These are phyloP conservation scores for Clostera curtula DNA, from an alignment of 2,888 invertebrate genomes.

Conservation along the genomic window DNA sequence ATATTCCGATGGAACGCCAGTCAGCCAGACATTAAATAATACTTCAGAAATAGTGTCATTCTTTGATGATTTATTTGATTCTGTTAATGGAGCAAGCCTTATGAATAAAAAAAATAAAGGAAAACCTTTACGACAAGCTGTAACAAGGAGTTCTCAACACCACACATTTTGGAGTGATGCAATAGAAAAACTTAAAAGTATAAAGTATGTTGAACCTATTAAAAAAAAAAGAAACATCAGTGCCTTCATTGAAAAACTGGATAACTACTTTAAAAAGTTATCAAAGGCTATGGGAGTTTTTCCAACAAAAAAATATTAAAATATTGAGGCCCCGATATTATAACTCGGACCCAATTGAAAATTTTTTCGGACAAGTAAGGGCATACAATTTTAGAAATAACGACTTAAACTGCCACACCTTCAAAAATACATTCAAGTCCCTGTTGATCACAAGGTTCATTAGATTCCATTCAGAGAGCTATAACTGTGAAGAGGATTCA, in stretches of 20 bases:
- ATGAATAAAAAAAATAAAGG: not conserved
- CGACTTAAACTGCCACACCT: not conserved
- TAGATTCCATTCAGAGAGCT: not conserved
- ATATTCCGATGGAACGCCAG: not conserved
- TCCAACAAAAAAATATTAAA: constrained; percentile 1
- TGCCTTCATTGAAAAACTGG: not conserved
- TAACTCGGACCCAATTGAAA: constrained; percentile 1
- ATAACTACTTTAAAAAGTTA: not conserved
- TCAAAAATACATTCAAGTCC: constrained; percentile 1
- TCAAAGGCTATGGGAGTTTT: not conserved
- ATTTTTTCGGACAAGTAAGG: constrained; percentile 1
- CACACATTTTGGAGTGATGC: not conserved
- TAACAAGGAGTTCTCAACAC: not conserved
- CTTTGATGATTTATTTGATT: constrained; percentile 1
- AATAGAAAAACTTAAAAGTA: not conserved
- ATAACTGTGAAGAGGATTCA: constrained; percentile 3
- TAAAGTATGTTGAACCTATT: constrained; percentile 1
- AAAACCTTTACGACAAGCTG: not conserved
- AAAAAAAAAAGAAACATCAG: too few relatives aligned
- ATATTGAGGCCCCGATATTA: constrained; percentile 1
- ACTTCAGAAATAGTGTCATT: not conserved
- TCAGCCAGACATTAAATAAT: not conserved
- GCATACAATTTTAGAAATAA: constrained; percentile 1
- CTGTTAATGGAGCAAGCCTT: not conserved
- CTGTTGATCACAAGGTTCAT: not conserved